phyloP scores from a whole-genome alignment of 2,797 vertebrate genomes.

The Rhinichthys osculus region DNA sequence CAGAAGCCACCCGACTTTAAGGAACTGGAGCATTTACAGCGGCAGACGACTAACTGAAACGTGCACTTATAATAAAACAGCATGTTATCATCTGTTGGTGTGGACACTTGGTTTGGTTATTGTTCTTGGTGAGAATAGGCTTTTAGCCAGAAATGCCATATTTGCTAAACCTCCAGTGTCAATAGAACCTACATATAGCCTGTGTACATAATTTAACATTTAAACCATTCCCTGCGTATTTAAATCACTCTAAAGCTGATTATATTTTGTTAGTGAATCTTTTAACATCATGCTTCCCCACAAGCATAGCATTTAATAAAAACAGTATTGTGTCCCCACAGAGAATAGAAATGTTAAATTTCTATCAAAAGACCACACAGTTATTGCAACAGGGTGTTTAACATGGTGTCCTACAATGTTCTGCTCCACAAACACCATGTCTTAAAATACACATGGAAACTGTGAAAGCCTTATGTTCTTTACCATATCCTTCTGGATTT shows the following conservation, averaged over 20 bases:
- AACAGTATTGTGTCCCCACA: background rate
- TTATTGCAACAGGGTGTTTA: slow-evolving; percentile 26
- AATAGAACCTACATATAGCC: background rate
- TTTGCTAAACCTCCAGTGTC: background rate
- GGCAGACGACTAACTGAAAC: background rate
- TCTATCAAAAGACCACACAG: slow-evolving; percentile 25
- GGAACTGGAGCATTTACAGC: background rate
- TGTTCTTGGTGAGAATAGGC: background rate
- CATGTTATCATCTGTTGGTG: background rate
- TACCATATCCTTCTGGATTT: slow-evolving; percentile 24
- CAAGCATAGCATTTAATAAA: slow-evolving; percentile 11
- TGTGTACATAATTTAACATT: background rate
- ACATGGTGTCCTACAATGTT: slow-evolving; percentile 22
- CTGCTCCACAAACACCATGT: slow-evolving; percentile 11
- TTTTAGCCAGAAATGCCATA: background rate
- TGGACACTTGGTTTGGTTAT: background rate
- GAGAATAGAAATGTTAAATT: slow-evolving; percentile 5
- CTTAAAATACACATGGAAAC: slow-evolving; percentile 30
- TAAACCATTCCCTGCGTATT: background rate
- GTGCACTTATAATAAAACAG: background rate
- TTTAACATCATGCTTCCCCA: background rate
- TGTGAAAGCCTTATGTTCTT: slow-evolving; percentile 11
- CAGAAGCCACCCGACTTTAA: background rate
- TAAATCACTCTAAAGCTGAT: background rate
- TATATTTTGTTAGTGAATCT: background rate